These are phyloP conservation scores for Orientallactaga sibirica DNA, from an alignment of 2,797 vertebrate genomes.

Conservation along the genomic window DNA sequence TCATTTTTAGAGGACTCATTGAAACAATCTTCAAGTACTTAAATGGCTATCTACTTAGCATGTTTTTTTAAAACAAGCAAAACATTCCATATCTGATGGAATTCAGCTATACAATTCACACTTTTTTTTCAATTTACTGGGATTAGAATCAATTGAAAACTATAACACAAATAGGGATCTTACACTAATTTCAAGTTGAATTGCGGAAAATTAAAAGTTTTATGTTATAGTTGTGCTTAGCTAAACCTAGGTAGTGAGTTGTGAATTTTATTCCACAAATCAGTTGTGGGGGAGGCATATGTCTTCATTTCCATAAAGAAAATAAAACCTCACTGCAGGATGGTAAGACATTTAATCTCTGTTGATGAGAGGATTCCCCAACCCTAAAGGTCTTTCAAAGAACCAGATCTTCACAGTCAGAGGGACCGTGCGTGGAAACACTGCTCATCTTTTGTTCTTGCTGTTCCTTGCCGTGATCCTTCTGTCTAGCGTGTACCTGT, in stretches of 20 bases:
- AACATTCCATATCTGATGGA: constrained; percentile 45
- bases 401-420: background rate
- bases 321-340: constrained; percentile 5
- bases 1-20: constrained; percentile 40
- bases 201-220: background rate
- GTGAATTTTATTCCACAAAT: constrained; percentile 45
- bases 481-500: background rate
- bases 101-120: background rate
- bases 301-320: constrained; percentile 50
- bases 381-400: background rate
- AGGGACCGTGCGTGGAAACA: background rate
- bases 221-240: background rate
- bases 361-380: background rate
- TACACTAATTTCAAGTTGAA: background rate
- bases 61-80: background rate
- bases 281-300: background rate
- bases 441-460: background rate
- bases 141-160: constrained; percentile 15
- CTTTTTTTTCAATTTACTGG: constrained; percentile 26
- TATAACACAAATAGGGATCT: background rate
- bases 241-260: background rate
- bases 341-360: background rate
- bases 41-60: constrained; percentile 26
- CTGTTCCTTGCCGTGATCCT: background rate
- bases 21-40: constrained; percentile 35